Evolutionary conservation across 2,113 vertebrate genomes (phyloP), one percentile per base, ranked within the genome.

Genomic region (Engraulis encrasicolus): DNA sequence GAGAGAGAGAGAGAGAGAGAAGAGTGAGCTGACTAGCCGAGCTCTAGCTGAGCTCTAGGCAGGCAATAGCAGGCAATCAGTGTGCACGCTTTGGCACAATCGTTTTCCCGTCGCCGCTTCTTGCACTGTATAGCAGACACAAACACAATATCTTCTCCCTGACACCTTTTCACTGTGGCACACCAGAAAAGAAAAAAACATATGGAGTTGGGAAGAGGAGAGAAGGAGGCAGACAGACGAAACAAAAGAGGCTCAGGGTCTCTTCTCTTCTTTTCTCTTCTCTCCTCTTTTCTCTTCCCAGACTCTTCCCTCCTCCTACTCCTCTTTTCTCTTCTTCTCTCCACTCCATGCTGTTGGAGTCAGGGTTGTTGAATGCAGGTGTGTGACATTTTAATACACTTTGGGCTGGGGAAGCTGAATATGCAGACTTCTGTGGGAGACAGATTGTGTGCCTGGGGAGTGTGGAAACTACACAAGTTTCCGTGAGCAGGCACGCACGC

Each of bases 321-420:
- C n/a, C n/a, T n/a, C n/a, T n/a, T n/a, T n/a, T n/a, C n/a, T n/a
- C n/a, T n/a, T n/a, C n/a, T n/a, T n/a, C n/a, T n/a, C n/a, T n/a
- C n/a, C n/a, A n/a, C n/a, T n/a, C n/a, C n/a, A n/a, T n/a, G n/a
- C n/a, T 27, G 20, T 78, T 80, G 74, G 78, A 81, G 19, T 36
- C 52, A 79, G 34, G 23, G 61, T 48, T 81, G 82, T n/a, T 50
- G 34, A 78, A 77, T 82, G 54, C 77, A 85, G 49, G 66, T 34
- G 61, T 61, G 49, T 61, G 45, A 71, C 83, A 83, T 48, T 81
- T 84, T 82, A 78, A 83, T 85, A 27, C 6, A 27, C 6, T 6
- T 27, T 66, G n/a, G 6, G 23, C n/a, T 27, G 6, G 23, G 31
- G 58, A 12, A 6, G 23, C 58, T 66, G 23, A 27, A 31, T 31